These are phyloP conservation scores for Varroa destructor DNA, from an alignment of 1,140 invertebrate genomes.

Conservation along the genomic window DNA sequence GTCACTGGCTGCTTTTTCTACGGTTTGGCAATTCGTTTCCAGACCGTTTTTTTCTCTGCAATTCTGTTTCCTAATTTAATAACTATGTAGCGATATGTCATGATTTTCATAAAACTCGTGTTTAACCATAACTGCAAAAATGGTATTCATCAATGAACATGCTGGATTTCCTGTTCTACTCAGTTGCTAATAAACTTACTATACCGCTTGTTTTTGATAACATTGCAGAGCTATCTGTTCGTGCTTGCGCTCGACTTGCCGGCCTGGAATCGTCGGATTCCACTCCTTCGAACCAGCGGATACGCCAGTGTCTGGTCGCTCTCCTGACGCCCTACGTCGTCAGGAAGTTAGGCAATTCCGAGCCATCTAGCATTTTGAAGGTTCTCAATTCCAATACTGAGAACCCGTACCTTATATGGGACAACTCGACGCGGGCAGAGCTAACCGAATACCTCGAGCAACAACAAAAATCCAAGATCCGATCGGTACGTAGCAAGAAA, in stretches of 20 bases:
- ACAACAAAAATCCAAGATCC: conserved; percentile 51
- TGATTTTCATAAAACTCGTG: no score
- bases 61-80: background rate
- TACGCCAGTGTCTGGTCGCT: conserved; percentile 51
- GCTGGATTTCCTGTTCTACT: conserved; percentile 39
- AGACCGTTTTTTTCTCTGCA: no score
- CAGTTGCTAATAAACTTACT: conserved; percentile 68
- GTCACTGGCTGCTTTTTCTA: no score
- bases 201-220: no score
- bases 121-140: background rate
- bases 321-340: conserved; percentile 80
- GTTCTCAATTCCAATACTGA: conserved; percentile 84
- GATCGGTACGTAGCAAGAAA: conserved; percentile 39
- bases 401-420: conserved; percentile 93
- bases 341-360: conserved; percentile 54
- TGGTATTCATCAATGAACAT: background rate
- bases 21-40: no score
- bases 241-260: conserved; percentile 64
- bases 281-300: conserved; percentile 52
- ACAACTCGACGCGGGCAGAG: conserved; percentile 87
- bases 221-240: conserved; percentile 61
- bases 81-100: background rate
- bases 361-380: conserved; percentile 72
- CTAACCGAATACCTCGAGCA: conserved; percentile 69
- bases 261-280: conserved; percentile 51